Base-by-base conservation (phyloP, 2,113 vertebrate species). In the Setophaga coronata region DNA sequence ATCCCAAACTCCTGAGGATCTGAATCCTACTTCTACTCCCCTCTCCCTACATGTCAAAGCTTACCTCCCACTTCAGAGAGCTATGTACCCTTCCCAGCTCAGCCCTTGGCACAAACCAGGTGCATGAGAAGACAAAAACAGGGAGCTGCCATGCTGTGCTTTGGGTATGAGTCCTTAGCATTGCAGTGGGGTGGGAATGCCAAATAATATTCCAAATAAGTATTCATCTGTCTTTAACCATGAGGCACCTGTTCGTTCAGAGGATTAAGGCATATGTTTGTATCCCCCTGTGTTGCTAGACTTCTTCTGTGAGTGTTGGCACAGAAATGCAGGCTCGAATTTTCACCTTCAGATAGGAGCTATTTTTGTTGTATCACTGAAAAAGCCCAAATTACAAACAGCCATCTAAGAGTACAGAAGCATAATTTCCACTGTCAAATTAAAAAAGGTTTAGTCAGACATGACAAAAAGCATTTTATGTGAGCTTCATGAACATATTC, bases 291-390 rank as follows among this genome's bases (percentile, higher is more conserved):
- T 0, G 0, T 51, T 90, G 65, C 54, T 60, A 85, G 90, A 84
- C 36, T 85, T 43, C 61, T 84, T 90, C 87, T 61, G 24, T 36
- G 34, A 74, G 29, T 2, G 6, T 26, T 93, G 88, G 70, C 79
- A 86, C 19, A 65, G 70, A 92, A 96, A 90, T 7, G 36, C 1
- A 3, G 20, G 66, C 74, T 82, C 17, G 62, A 76, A 90, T 83
- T 96, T 90, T 76, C 88, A 93, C 82, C 95, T 95, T 91, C 79
- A 76, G 13, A 82, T 57, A 34, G 70, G 40, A 92, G 79, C n/a
- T 89, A 73, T 77, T 93, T 95, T 67, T 80, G 54, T 20, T 54
- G 18, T 43, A 43, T 33, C 47, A 6, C 33, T 77, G 74, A 82
- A 83, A 94, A 92, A 81, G 47, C 47, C 66, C 74, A 88, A 69